phyloP scores from a whole-genome alignment of 2,888 invertebrate genomes.

The Melanophora roralis region DNA sequence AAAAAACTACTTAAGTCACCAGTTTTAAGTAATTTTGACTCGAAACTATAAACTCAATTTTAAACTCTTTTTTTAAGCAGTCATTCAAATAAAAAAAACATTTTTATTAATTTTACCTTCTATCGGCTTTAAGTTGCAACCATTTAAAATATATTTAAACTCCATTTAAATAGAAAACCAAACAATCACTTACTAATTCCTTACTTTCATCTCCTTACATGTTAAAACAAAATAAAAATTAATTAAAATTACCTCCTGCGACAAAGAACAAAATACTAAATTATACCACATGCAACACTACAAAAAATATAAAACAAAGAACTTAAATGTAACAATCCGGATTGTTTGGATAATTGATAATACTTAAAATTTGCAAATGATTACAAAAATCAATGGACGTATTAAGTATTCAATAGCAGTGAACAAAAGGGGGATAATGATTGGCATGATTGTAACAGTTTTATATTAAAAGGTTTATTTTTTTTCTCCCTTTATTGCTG shows the following conservation, averaged over 20 bases:
- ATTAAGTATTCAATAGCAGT: conserved; percentile 14
- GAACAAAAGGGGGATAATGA: conserved; percentile 37
- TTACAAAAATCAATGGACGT: conserved; percentile 42
- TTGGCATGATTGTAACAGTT: conserved; percentile 37
- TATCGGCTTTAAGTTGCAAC: too few relatives aligned
- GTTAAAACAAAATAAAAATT: neutral
- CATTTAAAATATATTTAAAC: too few relatives aligned
- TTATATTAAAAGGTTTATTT: neutral
- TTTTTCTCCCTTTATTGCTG: neutral
- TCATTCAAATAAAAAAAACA: too few relatives aligned
- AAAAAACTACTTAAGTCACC: too few relatives aligned
- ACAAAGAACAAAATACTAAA: neutral
- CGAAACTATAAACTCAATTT: too few relatives aligned
- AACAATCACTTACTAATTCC: neutral
- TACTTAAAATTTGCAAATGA: conserved; percentile 44
- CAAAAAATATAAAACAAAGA: neutral
- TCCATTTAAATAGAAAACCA: neutral
- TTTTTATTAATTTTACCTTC: too few relatives aligned
- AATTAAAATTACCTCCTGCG: conserved; percentile 18
- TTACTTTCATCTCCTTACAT: neutral
- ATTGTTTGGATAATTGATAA: conserved; percentile 46
- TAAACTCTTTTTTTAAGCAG: too few relatives aligned
- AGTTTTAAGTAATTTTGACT: too few relatives aligned
- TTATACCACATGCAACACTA: neutral
- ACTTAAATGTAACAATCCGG: conserved; percentile 18